Percentiles rank a stretch among this genome's conserved stretches.
Evolutionary conservation across 2,888 invertebrate species (phyloP).

Genomic region (Thera britannica): DNA sequence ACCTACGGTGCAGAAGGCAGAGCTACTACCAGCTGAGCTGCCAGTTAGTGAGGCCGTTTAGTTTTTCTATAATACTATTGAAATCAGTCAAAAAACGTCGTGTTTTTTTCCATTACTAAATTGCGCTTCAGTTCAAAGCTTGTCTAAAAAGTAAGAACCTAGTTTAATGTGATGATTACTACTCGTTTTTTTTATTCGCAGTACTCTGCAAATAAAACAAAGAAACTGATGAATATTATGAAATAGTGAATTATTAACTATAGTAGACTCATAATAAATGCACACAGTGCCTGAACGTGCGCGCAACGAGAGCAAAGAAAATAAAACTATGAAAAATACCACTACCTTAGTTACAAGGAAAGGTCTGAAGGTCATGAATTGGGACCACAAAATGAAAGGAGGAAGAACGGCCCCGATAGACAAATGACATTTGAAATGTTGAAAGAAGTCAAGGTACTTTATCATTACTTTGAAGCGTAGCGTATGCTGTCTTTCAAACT

Average conservation of each 20-base stretch:
- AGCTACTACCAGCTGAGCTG: too few species aligned
- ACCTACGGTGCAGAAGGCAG: too few species aligned
- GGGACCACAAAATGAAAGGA: too few species aligned
- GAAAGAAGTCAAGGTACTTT: too few species aligned
- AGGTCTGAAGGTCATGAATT: not conserved
- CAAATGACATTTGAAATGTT: too few species aligned
- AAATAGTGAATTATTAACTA: constrained; percentile 4
- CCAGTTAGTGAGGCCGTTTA: too few species aligned
- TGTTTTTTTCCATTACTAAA: too few species aligned
- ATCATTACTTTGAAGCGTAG: too few species aligned
- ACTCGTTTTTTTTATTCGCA: not conserved
- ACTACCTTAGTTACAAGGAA: not conserved
- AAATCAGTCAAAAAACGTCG: too few species aligned
- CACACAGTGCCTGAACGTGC: constrained; percentile 5
- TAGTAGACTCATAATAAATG: constrained; percentile 16
- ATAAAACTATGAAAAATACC: constrained; percentile 3
- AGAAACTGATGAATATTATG: constrained; percentile 1
- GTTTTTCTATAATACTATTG: too few species aligned
- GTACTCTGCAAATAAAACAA: not conserved
- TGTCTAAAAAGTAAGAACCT: not conserved
- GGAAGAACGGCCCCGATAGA: too few species aligned
- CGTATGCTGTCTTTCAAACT: too few species aligned
- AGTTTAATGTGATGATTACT: not conserved
- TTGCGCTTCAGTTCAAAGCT: not conserved
- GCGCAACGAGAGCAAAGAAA: not conserved